Evolutionary conservation across 2,113 vertebrate species (phyloP).

Genomic region (Gasterosteus aculeatus): DNA sequence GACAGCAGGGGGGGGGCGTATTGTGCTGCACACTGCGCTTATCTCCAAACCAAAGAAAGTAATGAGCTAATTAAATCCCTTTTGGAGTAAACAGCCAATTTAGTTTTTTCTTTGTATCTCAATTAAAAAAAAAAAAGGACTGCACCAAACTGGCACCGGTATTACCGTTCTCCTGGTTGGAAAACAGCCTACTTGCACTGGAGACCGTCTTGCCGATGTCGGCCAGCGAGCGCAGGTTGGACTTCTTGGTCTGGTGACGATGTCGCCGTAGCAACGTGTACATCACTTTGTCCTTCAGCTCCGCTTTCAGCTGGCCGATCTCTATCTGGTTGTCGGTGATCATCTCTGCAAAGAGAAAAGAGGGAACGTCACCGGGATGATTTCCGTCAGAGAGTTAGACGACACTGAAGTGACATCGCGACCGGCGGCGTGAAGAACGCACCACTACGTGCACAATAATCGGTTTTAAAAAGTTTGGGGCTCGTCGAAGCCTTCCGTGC

Average conservation of each 20-base stretch:
- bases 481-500: too few species aligned
- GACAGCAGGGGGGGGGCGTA: conserved; percentile 41
- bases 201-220: conserved; percentile 99
- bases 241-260: conserved; percentile 98
- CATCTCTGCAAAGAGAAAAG: conserved; percentile 84
- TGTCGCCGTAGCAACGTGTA: conserved; percentile 96
- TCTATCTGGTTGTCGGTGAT: conserved; percentile 96
- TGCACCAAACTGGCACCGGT: conserved; percentile 85
- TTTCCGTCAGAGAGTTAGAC: neutral
- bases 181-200: conserved; percentile 99
- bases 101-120: neutral
- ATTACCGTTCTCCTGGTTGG: conserved; percentile 97
- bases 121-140: conserved; percentile 54
- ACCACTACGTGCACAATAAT: neutral
- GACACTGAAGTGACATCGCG: neutral
- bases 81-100: neutral
- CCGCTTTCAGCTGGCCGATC: conserved; percentile 89
- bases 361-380: neutral
- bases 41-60: neutral
- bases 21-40: neutral
- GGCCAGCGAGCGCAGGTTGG: conserved; percentile 95
- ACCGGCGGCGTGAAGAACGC: neutral
- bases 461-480: too few species aligned
- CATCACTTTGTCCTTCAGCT: conserved; percentile 96
- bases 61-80: neutral